Conservation (phyloP, 2,113 vertebrate species). For the Centrocercus urophasianus region DNA sequence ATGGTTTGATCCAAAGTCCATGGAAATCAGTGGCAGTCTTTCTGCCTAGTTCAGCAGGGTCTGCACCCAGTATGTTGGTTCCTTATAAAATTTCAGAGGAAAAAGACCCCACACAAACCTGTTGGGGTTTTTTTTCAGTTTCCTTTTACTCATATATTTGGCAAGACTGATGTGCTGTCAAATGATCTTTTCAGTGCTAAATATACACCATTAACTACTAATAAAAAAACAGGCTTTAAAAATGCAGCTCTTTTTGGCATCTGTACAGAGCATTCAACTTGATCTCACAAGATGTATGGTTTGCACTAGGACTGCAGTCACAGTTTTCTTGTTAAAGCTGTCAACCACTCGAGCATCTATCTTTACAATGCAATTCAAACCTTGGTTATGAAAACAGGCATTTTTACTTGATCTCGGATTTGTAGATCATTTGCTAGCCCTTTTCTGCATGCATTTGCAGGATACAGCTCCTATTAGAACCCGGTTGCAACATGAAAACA, state of each 20-base stretch:
- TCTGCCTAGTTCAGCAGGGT: slow-evolving; percentile 49
- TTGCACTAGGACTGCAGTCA: slow-evolving; percentile 63
- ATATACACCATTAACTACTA: slow-evolving; percentile 69
- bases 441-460: slow-evolving; percentile 6
- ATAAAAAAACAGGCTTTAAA: slow-evolving; percentile 60
- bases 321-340: slow-evolving; percentile 70
- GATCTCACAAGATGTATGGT: slow-evolving; percentile 68
- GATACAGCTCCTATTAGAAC: slow-evolving; percentile 10
- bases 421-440: not conserved
- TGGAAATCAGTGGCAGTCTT: slow-evolving; percentile 51
- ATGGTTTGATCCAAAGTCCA: slow-evolving; percentile 43
- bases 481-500: not conserved
- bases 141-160: slow-evolving; percentile 40
- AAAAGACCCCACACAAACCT: slow-evolving; percentile 40
- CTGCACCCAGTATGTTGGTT: not conserved
- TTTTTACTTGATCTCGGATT: slow-evolving; percentile 50
- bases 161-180: slow-evolving; percentile 62
- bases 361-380: slow-evolving; percentile 66
- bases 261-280: slow-evolving; percentile 67
- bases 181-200: slow-evolving; percentile 62
- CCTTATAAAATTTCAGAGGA: slow-evolving; percentile 26
- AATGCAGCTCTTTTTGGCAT: slow-evolving; percentile 64
- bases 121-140: not conserved
- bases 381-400: slow-evolving; percentile 51
- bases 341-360: slow-evolving; percentile 52